Percentiles rank a stretch among this genome's conserved stretches.
Evolutionary conservation across 2,888 invertebrate species (phyloP).

Genomic region (Yponomeuta cagnagella): DNA sequence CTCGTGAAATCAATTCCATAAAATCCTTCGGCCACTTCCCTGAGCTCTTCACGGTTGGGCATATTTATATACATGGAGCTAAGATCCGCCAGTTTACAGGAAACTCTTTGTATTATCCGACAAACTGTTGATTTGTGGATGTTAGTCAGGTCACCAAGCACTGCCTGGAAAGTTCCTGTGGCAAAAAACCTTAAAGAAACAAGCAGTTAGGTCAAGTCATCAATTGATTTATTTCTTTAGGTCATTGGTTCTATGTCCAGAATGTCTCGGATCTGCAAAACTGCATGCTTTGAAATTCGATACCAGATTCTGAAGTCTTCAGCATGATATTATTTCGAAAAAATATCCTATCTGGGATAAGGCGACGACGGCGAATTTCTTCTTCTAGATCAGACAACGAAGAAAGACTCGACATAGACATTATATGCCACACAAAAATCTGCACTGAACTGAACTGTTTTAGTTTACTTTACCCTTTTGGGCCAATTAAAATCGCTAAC

Average conservation of each 20-base stretch:
- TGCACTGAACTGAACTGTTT: no score
- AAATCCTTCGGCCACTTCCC: conserved; percentile 8
- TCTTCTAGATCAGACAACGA: no score
- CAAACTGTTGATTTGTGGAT: conserved; percentile 12
- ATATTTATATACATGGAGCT: not conserved
- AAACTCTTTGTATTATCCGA: conserved; percentile 8
- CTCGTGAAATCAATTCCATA: conserved; percentile 10
- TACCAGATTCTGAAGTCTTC: no score
- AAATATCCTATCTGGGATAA: no score
- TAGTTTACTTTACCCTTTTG: no score
- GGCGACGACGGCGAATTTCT: no score
- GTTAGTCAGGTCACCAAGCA: conserved; percentile 7
- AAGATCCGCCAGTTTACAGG: not conserved
- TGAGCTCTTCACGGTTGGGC: conserved; percentile 1
- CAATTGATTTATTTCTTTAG: not conserved
- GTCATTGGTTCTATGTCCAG: not conserved
- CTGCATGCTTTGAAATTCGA: no score
- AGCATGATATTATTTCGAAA: no score
- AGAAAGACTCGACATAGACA: no score
- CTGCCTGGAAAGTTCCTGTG: conserved; percentile 9
- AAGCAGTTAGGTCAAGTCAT: conserved; percentile 6
- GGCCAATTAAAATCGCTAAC: no score
- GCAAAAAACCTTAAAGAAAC: conserved; percentile 9
- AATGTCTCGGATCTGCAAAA: no score
- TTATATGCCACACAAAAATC: no score